phyloP scores from a whole-genome alignment of 2,113 vertebrate genomes.

The Macquaria ambigua region DNA sequence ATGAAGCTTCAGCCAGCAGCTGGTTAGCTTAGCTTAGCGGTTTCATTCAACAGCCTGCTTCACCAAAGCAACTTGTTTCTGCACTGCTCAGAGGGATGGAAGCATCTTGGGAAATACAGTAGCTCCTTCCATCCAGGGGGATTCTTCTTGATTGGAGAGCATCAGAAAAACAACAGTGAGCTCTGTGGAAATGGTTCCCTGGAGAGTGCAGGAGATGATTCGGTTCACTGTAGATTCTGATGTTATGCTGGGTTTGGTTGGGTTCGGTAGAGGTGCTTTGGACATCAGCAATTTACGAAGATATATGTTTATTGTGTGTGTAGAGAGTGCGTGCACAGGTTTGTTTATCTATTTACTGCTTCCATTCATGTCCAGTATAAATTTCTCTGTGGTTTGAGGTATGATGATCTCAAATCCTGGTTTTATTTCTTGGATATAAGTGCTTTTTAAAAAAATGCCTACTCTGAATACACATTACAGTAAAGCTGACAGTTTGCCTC shows the following conservation, averaged over 20 bases:
- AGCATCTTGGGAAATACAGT: not conserved
- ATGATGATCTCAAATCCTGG: not conserved
- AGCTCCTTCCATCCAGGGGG: not conserved
- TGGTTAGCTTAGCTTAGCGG: not conserved
- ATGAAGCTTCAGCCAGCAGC: not conserved
- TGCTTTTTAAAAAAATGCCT: conserved; percentile 6
- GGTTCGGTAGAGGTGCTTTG: not conserved
- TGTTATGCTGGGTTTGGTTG: conserved; percentile 19
- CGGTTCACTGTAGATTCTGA: conserved; percentile 12
- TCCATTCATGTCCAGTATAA: not conserved
- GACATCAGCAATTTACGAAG: conserved; percentile 15
- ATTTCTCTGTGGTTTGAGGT: not conserved
- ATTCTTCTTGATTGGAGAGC: conserved; percentile 20
- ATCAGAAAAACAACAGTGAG: conserved; percentile 16
- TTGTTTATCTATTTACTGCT: not conserved
- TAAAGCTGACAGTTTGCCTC: conserved; percentile 9
- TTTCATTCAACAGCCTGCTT: not conserved
- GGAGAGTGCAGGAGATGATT: not conserved
- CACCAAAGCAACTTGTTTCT: not conserved
- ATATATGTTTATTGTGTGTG: conserved; percentile 21
- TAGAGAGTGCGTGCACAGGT: not conserved
- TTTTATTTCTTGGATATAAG: not conserved
- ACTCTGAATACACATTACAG: conserved; percentile 8
- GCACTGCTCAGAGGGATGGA: not conserved
- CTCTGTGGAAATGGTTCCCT: not conserved